These are phyloP conservation scores for Timema podura DNA, from an alignment of 2,888 invertebrate genomes.

Conservation along the genomic window DNA sequence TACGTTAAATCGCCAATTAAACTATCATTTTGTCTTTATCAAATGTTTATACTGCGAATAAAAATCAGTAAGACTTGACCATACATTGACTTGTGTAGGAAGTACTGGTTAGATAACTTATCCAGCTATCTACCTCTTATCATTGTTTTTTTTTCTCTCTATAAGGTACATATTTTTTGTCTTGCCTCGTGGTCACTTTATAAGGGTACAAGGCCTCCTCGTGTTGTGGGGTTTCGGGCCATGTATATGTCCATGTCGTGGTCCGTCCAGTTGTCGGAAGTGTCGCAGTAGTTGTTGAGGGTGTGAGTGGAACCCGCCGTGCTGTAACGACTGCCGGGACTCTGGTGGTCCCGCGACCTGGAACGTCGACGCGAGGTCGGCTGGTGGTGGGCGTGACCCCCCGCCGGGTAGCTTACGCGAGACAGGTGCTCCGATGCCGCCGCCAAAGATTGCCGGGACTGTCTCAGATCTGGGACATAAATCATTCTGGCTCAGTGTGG, in stretches of 20 bases:
- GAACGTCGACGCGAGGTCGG: constrained; percentile 56
- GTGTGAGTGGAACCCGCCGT: constrained; percentile 77
- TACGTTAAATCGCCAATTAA: too few relatives aligned
- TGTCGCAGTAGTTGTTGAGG: constrained; percentile 80
- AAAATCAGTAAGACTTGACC: too few relatives aligned
- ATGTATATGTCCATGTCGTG: constrained; percentile 95
- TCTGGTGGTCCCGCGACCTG: constrained; percentile 63
- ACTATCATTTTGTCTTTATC: too few relatives aligned
- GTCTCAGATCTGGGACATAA: constrained; percentile 63
- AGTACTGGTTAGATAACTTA: too few relatives aligned
- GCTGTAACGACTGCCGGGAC: constrained; percentile 73
- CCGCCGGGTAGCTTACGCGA: constrained; percentile 64
- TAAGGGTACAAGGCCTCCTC: constrained; percentile 80
- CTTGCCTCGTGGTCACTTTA: constrained; percentile 41
- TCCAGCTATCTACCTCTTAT: too few relatives aligned
- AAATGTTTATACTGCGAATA: too few relatives aligned
- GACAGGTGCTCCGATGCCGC: constrained; percentile 79
- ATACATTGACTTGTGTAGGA: too few relatives aligned
- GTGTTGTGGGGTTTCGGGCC: constrained; percentile 83
- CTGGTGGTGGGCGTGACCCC: constrained; percentile 53
- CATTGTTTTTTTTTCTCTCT: too few relatives aligned
- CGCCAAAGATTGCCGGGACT: constrained; percentile 80
- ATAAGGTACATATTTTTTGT: too few relatives aligned
- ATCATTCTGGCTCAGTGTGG: neutral
- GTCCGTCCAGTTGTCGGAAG: constrained; percentile 85